Evolutionary conservation across 2,113 vertebrate genomes (phyloP).

Genomic region (Stegastes partitus): DNA sequence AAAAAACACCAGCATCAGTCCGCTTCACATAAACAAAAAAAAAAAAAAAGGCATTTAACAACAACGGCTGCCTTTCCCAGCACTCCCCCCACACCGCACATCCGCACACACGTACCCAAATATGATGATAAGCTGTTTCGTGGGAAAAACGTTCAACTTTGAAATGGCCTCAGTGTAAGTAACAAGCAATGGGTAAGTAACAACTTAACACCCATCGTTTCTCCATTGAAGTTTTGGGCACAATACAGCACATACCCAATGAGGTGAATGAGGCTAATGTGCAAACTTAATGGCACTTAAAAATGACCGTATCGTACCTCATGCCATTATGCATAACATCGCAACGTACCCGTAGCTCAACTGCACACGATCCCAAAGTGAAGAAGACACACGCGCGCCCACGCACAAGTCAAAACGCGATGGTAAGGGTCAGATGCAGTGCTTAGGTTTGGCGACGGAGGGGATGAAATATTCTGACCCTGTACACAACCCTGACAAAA

Average conservation of each 20-base stretch:
- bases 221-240: slow-evolving; percentile 31
- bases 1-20: slow-evolving; percentile 78
- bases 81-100: slow-evolving; percentile 5
- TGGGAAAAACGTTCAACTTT: slow-evolving; percentile 20
- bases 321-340: slow-evolving; percentile 51
- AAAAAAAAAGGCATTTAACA: slow-evolving; percentile 74
- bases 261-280: slow-evolving; percentile 65
- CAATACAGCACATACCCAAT: slow-evolving; percentile 34
- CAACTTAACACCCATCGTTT: slow-evolving; percentile 30
- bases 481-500: slow-evolving; percentile 46
- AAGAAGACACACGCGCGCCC: slow-evolving; percentile 13
- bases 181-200: slow-evolving; percentile 22
- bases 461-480: slow-evolving; percentile 41
- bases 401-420: slow-evolving; percentile 19
- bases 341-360: slow-evolving; percentile 51
- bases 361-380: slow-evolving; percentile 30
- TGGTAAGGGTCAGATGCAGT: slow-evolving; percentile 44
- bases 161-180: slow-evolving; percentile 46
- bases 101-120: slow-evolving; percentile 14
- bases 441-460: slow-evolving; percentile 37
- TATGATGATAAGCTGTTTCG: slow-evolving; percentile 21
- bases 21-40: slow-evolving; percentile 68
- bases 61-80: slow-evolving; percentile 52
- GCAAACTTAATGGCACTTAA: slow-evolving; percentile 72
- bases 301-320: slow-evolving; percentile 58